These are phyloP conservation scores for Drosophila nr. perissopoda DNA, from an alignment of 2,888 invertebrate species.

Conservation along the genomic window DNA sequence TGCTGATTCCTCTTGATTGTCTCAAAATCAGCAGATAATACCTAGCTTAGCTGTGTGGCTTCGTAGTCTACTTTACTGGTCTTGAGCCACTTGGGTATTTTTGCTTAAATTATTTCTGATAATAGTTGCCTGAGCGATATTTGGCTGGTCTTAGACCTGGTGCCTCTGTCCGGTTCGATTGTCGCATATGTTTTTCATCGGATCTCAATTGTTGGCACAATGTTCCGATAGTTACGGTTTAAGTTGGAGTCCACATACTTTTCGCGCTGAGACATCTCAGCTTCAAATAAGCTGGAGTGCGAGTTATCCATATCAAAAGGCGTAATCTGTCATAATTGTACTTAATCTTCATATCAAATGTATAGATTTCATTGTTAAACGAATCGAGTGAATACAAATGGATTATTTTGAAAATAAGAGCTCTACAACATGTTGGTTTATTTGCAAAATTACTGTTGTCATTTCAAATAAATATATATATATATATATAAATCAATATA, in stretches of 20 bases:
- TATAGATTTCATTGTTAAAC: neutral
- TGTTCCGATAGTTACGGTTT: neutral
- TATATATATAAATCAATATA: neutral
- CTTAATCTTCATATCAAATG: neutral
- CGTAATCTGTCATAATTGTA: too few species aligned
- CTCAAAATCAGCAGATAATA: neutral
- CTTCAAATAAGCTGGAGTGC: too few species aligned
- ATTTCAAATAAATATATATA: conserved; percentile 8
- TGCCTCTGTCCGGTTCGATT: neutral
- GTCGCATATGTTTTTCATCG: too few species aligned
- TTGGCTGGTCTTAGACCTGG: neutral
- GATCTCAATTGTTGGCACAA: neutral
- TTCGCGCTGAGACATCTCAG: too few species aligned
- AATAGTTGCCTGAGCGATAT: too few species aligned
- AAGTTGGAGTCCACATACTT: neutral
- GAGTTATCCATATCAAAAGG: too few species aligned
- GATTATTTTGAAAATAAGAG: neutral
- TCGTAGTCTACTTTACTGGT: neutral
- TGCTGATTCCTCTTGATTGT: neutral
- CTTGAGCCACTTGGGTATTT: neutral
- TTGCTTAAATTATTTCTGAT: neutral
- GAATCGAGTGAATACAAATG: neutral
- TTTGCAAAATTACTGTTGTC: conserved; percentile 21
- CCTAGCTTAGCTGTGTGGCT: neutral
- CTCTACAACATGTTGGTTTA: conserved; percentile 19